A percentile compares a stretch with the other conserved stretches of the same genome.
Conservation (phyloP, 2,888 invertebrate species). For the Lithophane ornitopus region DNA sequence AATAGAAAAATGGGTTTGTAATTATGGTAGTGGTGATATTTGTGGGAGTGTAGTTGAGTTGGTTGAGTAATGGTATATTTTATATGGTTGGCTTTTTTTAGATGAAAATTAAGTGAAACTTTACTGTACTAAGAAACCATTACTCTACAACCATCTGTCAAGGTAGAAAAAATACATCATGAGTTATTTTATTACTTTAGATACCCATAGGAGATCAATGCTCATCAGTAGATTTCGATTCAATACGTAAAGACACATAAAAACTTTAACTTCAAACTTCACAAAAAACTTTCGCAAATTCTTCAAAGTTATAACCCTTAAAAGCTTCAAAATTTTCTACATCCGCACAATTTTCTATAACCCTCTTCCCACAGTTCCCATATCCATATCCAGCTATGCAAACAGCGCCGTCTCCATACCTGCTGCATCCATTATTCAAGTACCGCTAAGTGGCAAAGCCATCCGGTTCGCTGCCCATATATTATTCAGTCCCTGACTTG, state of each 20-base stretch:
- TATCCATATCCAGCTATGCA: constrained; percentile 62
- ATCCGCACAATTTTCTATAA: constrained; percentile 8
- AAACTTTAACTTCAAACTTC: too few relatives aligned
- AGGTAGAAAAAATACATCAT: not conserved
- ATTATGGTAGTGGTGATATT: constrained; percentile 51
- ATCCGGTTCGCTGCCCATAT: constrained; percentile 86
- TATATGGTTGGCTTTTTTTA: not conserved
- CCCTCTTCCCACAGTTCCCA: constrained; percentile 1
- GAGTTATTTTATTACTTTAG: not conserved
- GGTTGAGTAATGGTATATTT: constrained; percentile 24
- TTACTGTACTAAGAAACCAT: not conserved
- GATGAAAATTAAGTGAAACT: not conserved
- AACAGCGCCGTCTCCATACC: constrained; percentile 68
- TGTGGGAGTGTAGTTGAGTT: constrained; percentile 24
- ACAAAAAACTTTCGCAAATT: too few relatives aligned
- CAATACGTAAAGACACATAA: not conserved
- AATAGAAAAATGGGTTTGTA: constrained; percentile 76
- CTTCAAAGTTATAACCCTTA: not conserved
- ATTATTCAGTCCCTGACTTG: constrained; percentile 88
- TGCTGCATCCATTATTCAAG: constrained; percentile 86
- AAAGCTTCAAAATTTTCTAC: not conserved
- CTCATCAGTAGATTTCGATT: not conserved
- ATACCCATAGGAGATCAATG: not conserved
- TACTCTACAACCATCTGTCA: not conserved
- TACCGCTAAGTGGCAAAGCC: constrained; percentile 87